These are phyloP conservation scores for Crax fasciolata DNA, from an alignment of 2,797 vertebrate genomes.

Conservation along the genomic window DNA sequence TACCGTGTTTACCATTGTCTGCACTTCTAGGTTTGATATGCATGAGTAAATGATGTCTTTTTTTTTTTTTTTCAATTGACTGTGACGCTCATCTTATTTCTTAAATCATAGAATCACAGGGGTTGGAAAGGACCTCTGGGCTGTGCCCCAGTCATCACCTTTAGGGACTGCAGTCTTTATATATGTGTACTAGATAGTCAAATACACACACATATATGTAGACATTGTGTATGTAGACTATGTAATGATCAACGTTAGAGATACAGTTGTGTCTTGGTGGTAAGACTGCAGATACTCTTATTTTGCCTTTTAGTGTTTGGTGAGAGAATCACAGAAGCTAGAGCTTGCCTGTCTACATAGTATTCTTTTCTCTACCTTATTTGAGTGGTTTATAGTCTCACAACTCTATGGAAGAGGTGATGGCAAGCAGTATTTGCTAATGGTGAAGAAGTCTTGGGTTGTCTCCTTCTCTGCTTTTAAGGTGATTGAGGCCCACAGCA, in stretches of 20 bases:
- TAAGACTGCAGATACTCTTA: background rate
- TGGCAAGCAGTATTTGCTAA: background rate
- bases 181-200: background rate
- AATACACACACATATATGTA: background rate
- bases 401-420: background rate
- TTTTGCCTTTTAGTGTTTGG: background rate
- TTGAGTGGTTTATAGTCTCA: background rate
- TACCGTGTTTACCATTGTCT: conserved; percentile 21
- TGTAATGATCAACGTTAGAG: background rate
- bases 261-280: background rate
- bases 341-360: background rate
- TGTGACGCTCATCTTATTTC: background rate
- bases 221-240: background rate
- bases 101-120: background rate
- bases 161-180: background rate
- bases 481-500: background rate
- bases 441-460: background rate
- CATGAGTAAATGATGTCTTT: conserved; percentile 15
- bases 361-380: background rate
- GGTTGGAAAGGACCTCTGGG: no score
- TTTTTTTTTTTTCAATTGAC: conserved; percentile 35
- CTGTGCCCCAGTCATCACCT: background rate
- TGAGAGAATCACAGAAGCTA: background rate
- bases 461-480: background rate
- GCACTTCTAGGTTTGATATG: background rate